Evolutionary conservation across 2,113 vertebrate genomes (phyloP).

Genomic region (Nycticryphes semicollaris): DNA sequence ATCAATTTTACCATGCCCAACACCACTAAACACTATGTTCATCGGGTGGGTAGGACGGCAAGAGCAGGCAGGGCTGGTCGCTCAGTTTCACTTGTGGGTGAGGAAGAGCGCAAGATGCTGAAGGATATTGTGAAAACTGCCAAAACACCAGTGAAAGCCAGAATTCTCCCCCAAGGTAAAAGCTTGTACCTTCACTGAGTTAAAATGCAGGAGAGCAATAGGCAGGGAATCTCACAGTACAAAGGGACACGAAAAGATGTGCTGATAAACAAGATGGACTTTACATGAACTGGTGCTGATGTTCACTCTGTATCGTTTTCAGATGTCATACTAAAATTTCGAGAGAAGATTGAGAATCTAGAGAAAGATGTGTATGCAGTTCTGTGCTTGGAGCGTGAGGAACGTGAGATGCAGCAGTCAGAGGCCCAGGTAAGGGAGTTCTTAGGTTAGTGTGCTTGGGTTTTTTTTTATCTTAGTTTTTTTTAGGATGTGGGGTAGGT

Average conservation of each 20-base stretch:
- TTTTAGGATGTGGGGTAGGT: neutral
- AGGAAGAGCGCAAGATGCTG: conserved; percentile 91
- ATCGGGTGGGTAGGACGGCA: conserved; percentile 92
- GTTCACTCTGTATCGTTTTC: neutral
- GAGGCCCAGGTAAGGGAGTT: conserved; percentile 85
- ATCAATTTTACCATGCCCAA: conserved; percentile 99
- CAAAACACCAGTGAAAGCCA: conserved; percentile 88
- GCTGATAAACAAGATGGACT: neutral
- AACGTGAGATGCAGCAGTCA: conserved; percentile 87
- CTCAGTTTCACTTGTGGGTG: conserved; percentile 93
- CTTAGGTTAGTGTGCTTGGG: neutral
- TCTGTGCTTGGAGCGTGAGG: conserved; percentile 88
- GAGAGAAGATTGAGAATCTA: conserved; percentile 90
- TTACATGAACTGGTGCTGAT: neutral
- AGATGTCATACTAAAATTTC: conserved; percentile 95
- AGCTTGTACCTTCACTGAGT: neutral
- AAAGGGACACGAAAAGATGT: neutral
- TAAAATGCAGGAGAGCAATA: neutral
- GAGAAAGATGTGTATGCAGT: conserved; percentile 94
- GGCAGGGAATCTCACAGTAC: rapidly evolving
- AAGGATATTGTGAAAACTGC: conserved; percentile 94
- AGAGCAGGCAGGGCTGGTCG: conserved; percentile 90
- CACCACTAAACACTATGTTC: conserved; percentile 94
- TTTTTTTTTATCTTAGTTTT: neutral
- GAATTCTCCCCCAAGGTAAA: conserved; percentile 89